Evolutionary conservation across 2,888 invertebrate species (phyloP), one percentile per base, ranked within the genome.

Genomic region (Eupithecia vulgata): DNA sequence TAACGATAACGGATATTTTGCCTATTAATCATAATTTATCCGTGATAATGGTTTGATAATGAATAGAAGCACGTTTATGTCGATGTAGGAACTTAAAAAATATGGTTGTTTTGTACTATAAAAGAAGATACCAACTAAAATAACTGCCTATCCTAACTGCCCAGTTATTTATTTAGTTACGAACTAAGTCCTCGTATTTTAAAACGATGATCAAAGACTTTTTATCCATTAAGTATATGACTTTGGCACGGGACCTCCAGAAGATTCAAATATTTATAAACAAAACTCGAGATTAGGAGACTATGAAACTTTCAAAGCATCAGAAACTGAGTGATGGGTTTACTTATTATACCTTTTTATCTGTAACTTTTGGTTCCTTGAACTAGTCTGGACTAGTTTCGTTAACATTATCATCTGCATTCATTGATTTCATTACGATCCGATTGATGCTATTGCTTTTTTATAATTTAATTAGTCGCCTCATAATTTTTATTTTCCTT

Each of bases 1-100:
- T 37, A 62, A 40, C 21, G 59, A 74, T 70, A 72, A 35, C 21
- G n/a, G 21, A n/a, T 25, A 42, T 35, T 57, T 70, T 70, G 70
- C 25, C 25, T 15, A 65, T 21, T 25, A 65, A 65, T 65, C 35
- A 65, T 65, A 61, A 61, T 17, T 34, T 17, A 61, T 61, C 61
- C 65, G 12, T 40, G 37, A 65, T 21, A 37, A 37, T n/a, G 13
- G 12, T 37, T 65, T 65, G 21, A 37, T 65, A 21, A 42, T 65
- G 21, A 40, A 52, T 0, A 37, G 17, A 64, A 12, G n/a, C 0
- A n/a, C 1, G 2, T 37, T 5, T 17, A 12, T 10, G 17, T 0
- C 7, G 3, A n/a, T 45, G 45, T 45, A 17, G 17, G n/a, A 48
- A 48, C 48, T 48, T n/a, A 10, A 48, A n/a, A 45, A n/a, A 7